A percentile compares a stretch with the other conserved stretches of the same genome.
These are phyloP conservation scores for Tineola bisselliella DNA, from an alignment of 2,888 invertebrate genomes.

Conservation along the genomic window DNA sequence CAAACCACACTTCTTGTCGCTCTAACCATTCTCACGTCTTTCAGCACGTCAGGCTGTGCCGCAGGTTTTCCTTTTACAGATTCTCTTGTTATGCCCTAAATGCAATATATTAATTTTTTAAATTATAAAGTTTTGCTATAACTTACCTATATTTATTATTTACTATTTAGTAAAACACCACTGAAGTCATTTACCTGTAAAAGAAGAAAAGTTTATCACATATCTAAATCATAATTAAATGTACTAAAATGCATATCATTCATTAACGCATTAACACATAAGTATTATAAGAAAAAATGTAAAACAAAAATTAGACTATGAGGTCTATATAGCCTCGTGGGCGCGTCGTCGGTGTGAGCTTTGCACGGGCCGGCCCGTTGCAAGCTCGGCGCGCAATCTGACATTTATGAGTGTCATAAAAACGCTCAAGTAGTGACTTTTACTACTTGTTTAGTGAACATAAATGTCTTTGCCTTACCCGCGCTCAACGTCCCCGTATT, in stretches of 20 bases:
- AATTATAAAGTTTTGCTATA: background rate
- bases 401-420: conserved; percentile 70
- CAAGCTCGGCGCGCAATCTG: conserved; percentile 64
- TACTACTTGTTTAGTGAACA: conserved; percentile 71
- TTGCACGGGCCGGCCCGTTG: conserved; percentile 37
- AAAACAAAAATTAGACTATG: background rate
- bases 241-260: background rate
- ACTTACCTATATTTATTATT: background rate
- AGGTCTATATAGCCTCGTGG: conserved; percentile 2
- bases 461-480: conserved; percentile 69
- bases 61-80: conserved; percentile 41
- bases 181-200: background rate
- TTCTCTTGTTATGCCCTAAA: conserved; percentile 37
- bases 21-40: conserved; percentile 55
- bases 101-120: background rate
- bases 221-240: background rate
- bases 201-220: background rate
- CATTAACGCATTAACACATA: background rate
- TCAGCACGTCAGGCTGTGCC: conserved; percentile 26
- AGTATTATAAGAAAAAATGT: no score
- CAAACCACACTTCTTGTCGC: conserved; percentile 13
- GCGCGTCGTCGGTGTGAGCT: background rate
- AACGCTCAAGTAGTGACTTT: conserved; percentile 70
- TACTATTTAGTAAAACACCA: background rate
- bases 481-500: conserved; percentile 64